These are phyloP conservation scores for Leptopterna dolabrata DNA, from an alignment of 2,888 invertebrate species.

Conservation along the genomic window DNA sequence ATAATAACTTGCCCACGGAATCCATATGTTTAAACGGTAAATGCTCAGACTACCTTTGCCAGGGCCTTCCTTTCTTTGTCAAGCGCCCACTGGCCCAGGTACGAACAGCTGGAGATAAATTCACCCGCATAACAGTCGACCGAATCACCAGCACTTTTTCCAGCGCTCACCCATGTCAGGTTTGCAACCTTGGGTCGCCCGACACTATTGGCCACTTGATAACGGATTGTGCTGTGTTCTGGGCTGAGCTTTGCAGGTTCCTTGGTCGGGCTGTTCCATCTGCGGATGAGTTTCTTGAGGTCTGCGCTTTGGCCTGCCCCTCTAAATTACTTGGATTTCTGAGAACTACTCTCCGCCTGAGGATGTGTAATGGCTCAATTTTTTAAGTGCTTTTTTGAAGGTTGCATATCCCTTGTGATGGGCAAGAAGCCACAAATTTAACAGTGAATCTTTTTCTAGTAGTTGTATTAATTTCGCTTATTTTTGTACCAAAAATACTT, in stretches of 20 bases:
- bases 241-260: not conserved
- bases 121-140: not conserved
- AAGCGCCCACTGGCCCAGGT: not conserved
- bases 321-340: not conserved
- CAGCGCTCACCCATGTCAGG: not conserved
- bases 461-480: too few species aligned
- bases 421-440: too few species aligned
- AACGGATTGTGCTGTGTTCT: not conserved
- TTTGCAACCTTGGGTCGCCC: conserved; percentile 3
- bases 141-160: not conserved
- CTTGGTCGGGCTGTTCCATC: not conserved
- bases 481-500: too few species aligned
- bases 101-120: not conserved
- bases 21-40: not conserved
- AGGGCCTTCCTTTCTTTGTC: not conserved
- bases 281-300: not conserved
- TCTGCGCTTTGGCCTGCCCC: not conserved
- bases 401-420: too few species aligned
- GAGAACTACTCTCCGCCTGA: not conserved
- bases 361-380: too few species aligned
- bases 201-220: not conserved
- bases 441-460: too few species aligned
- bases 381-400: too few species aligned
- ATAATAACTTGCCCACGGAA: not conserved
- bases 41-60: not conserved